phyloP scores from a whole-genome alignment of 2,888 invertebrate genomes.

The Cosmia trapezina region DNA sequence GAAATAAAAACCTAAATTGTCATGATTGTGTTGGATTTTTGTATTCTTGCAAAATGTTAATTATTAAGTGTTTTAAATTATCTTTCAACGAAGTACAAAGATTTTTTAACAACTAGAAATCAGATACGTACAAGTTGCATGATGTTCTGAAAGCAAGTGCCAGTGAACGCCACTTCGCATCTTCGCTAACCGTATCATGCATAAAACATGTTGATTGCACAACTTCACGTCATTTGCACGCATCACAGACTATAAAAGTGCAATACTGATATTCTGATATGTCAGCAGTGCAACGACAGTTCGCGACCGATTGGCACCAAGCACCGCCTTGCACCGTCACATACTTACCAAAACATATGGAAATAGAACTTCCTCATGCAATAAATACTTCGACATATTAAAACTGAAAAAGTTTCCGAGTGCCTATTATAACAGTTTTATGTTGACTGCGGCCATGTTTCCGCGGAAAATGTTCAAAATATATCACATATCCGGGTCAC shows the following conservation, averaged over 20 bases:
- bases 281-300: constrained; percentile 49
- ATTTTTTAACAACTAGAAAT: neutral
- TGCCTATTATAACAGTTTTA: constrained; percentile 24
- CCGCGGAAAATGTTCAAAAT: constrained; percentile 42
- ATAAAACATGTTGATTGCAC: constrained; percentile 42
- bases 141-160: neutral
- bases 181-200: constrained; percentile 36
- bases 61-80: neutral
- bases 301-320: constrained; percentile 49
- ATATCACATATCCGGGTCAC: constrained; percentile 61
- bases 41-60: neutral
- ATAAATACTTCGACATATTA: constrained; percentile 41
- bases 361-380: constrained; percentile 23
- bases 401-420: constrained; percentile 29
- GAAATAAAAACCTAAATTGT: constrained; percentile 4
- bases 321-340: constrained; percentile 60
- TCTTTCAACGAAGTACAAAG: neutral
- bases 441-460: constrained; percentile 24
- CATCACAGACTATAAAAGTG: constrained; percentile 27
- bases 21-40: neutral
- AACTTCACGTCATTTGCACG: constrained; percentile 44
- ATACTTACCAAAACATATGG: constrained; percentile 27
- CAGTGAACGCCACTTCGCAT: constrained; percentile 15
- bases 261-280: constrained; percentile 45
- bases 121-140: neutral